These are phyloP conservation scores for Bombylius major DNA, from an alignment of 2,888 invertebrate species.

Conservation along the genomic window DNA sequence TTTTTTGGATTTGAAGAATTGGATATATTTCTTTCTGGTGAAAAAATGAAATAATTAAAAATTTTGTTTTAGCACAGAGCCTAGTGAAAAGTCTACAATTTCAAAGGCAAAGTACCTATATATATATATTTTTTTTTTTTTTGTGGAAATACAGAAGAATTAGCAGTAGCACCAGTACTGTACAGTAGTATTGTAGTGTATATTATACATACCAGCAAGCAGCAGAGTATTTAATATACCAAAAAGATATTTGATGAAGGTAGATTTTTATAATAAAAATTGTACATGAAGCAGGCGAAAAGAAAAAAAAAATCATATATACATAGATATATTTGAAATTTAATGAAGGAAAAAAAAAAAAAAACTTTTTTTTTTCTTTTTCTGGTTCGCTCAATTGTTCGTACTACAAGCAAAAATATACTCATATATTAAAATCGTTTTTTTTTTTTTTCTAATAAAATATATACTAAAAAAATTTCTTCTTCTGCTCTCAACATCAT, in stretches of 20 bases:
- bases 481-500: conserved; percentile 7
- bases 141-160: not conserved
- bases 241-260: too few species aligned
- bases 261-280: too few species aligned
- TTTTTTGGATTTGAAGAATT: too few species aligned
- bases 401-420: not conserved
- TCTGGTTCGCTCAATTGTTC: not conserved
- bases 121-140: not conserved
- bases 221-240: not conserved
- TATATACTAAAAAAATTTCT: not conserved
- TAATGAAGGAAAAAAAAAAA: not conserved
- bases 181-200: not conserved
- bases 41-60: too few species aligned
- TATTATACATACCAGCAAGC: not conserved
- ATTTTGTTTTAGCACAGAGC: too few species aligned
- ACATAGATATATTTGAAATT: too few species aligned
- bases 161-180: conserved; percentile 4
- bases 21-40: too few species aligned
- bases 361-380: not conserved
- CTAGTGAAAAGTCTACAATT: too few species aligned
- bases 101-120: too few species aligned
- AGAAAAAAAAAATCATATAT: too few species aligned
- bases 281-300: too few species aligned
- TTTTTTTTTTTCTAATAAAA: not conserved
- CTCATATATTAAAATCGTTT: not conserved